Evolutionary conservation across 2,888 invertebrate species (phyloP).

Genomic region (Cerceris ruficornis): DNA sequence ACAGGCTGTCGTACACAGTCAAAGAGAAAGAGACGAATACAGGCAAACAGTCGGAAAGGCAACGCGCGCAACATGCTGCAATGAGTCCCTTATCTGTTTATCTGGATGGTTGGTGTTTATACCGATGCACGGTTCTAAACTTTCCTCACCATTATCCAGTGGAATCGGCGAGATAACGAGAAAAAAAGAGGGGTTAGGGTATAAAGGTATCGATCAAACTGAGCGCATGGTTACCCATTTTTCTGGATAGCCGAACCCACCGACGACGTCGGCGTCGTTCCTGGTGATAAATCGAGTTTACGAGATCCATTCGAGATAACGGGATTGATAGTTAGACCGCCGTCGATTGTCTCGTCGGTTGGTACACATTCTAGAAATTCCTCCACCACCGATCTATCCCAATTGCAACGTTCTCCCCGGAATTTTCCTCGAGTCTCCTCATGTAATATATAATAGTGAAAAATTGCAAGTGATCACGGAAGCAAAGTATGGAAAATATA

Average conservation of each 20-base stretch:
- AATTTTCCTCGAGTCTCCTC: too few relatives aligned
- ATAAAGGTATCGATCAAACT: conserved; percentile 62
- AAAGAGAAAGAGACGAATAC: conserved; percentile 14
- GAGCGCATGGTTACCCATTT: conserved; percentile 39
- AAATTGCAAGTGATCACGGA: too few relatives aligned
- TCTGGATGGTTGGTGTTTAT: conserved; percentile 64
- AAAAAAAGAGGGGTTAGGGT: conserved; percentile 1
- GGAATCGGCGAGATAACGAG: conserved; percentile 57
- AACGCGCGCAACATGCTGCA: not conserved
- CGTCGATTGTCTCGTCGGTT: conserved; percentile 12
- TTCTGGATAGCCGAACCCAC: conserved; percentile 4
- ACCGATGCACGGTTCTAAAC: conserved; percentile 66
- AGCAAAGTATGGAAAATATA: too few relatives aligned
- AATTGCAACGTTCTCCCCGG: too few relatives aligned
- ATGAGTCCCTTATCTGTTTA: conserved; percentile 60
- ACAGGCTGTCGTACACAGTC: not conserved
- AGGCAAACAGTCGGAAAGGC: conserved; percentile 11
- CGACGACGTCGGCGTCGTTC: not conserved
- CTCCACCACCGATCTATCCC: not conserved
- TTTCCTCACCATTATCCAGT: conserved; percentile 62
- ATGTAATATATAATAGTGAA: too few relatives aligned
- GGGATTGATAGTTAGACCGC: conserved; percentile 25
- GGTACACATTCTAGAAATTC: conserved; percentile 13
- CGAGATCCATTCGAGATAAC: conserved; percentile 42
- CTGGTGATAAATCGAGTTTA: conserved; percentile 32